A percentile compares a stretch with the other conserved stretches of the same genome.
These are phyloP conservation scores for Columba livia DNA, from an alignment of 2,113 vertebrate genomes.

Conservation along the genomic window DNA sequence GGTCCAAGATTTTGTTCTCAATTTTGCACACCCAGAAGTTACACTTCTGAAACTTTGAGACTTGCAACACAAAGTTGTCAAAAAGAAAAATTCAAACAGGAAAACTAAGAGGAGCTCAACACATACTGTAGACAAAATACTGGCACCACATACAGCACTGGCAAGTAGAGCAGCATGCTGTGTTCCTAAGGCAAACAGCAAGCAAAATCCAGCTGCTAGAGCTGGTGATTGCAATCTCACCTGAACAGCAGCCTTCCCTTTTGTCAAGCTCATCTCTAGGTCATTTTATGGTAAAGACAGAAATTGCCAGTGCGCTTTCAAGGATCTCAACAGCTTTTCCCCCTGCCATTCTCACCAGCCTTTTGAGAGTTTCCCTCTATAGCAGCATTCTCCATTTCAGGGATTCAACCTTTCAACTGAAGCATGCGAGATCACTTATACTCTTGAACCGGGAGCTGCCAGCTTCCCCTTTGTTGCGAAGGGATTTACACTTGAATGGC, in stretches of 20 bases:
- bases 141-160: not conserved
- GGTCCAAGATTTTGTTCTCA: not conserved
- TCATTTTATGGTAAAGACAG: not conserved
- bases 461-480: constrained; percentile 26
- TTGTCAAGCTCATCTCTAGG: not conserved
- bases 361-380: constrained; percentile 24
- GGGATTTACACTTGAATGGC: constrained; percentile 48
- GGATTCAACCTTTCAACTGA: constrained; percentile 45
- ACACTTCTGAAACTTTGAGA: not conserved
- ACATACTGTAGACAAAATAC: constrained; percentile 13
- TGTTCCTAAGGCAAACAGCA: not conserved
- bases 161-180: not conserved
- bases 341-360: not conserved
- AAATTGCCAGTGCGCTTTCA: not conserved
- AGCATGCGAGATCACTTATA: constrained; percentile 29
- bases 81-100: constrained; percentile 25
- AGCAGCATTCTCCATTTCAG: constrained; percentile 19
- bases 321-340: not conserved
- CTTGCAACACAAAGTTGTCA: not conserved
- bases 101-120: not conserved
- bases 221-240: not conserved
- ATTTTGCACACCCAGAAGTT: not conserved
- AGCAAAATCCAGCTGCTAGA: not conserved
- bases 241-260: constrained; percentile 9
- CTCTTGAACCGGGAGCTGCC: constrained; percentile 30